Base-by-base conservation (phyloP, 2,888 invertebrate species). In the Caenorhabditis virilis region DNA sequence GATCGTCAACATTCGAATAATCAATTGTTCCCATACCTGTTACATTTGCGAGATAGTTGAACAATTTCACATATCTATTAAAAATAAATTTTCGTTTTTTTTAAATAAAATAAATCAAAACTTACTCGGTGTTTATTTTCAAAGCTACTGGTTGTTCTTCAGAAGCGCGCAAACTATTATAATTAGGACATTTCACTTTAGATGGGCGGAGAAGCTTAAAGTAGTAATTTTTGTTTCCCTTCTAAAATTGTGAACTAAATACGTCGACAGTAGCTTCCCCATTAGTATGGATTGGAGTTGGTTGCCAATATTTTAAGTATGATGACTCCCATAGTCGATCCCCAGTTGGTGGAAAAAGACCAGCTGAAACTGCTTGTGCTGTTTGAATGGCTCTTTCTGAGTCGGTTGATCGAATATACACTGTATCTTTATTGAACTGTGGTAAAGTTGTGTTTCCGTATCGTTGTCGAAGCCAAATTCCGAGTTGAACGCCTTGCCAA, bases 361-460 rank as follows among this genome's bases (percentile, higher is more conserved):
- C 93, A 47, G 92, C 91, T 65, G 93, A 86, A 83, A 91, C 89
- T 1, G 89, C 87, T 81, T 89, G 88, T 0, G 91, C 93, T 57
- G 92, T 92, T 91, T 92, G 92, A 47, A 86, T 63, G 1, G 85
- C 84, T 43, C 85, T 59, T 46, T 85, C 84, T n/a, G 63, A 65
- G 54, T 83, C 80, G 15, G 84, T 84, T 49, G 85, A 85, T 13
- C 78, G 70, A 6, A 85, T 74, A 50, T 18, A 58, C 36, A 55
- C 63, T n/a, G 54, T 53, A 18, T 58, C 50, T n/a, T 54, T 54
- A 30, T 64, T 36, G 23, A 64, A 64, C 26, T 55, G 11, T 9
- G 42, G 50, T 6, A 58, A 33, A 6, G 59, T 33, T 13, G 50
- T 51, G 1, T 27, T 22, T 23, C 55, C 54, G n/a, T 59, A 64